phyloP scores from a whole-genome alignment of 2,888 invertebrate species.

The Lordiphosa andalusiaca region DNA sequence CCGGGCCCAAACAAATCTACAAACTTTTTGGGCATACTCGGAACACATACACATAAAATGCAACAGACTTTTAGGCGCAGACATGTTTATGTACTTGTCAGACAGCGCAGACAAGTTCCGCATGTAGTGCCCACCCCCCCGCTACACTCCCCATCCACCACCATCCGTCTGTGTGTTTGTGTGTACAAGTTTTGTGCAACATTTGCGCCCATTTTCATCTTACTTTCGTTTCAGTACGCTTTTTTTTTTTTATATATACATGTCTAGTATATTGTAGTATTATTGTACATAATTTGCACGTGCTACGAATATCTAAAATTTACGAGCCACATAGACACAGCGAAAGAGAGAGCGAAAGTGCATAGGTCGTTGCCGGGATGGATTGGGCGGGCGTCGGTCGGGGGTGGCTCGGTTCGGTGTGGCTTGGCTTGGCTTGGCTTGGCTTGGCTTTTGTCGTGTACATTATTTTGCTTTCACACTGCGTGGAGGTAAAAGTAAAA shows the following conservation, averaged over 20 bases:
- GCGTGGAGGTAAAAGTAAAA: slow-evolving; percentile 60
- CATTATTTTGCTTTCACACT: slow-evolving; percentile 68
- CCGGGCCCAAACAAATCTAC: background rate
- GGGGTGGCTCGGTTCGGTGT: background rate
- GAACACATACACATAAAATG: slow-evolving; percentile 36
- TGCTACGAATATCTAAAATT: slow-evolving; percentile 74
- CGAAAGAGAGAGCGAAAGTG: slow-evolving; percentile 54
- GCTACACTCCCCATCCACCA: background rate
- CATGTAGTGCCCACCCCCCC: slow-evolving; percentile 1
- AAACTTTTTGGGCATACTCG: background rate
- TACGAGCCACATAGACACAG: slow-evolving; percentile 49
- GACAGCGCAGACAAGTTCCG: slow-evolving; percentile 34
- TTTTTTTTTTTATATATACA: slow-evolving; percentile 19
- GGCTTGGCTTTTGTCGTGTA: slow-evolving; percentile 57
- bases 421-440: slow-evolving; percentile 5
- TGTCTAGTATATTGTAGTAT: slow-evolving; percentile 50
- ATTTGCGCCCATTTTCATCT: slow-evolving; percentile 35
- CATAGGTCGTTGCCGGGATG: slow-evolving; percentile 49
- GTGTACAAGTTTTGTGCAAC: slow-evolving; percentile 22
- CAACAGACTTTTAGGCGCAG: slow-evolving; percentile 69
- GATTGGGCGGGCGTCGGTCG: slow-evolving; percentile 5
- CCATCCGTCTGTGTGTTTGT: slow-evolving; percentile 3
- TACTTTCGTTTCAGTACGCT: slow-evolving; percentile 40
- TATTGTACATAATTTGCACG: slow-evolving; percentile 75
- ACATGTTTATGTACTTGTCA: slow-evolving; percentile 68